phyloP scores from a whole-genome alignment of 2,888 invertebrate genomes.

The Himalopsyche tibetana region DNA sequence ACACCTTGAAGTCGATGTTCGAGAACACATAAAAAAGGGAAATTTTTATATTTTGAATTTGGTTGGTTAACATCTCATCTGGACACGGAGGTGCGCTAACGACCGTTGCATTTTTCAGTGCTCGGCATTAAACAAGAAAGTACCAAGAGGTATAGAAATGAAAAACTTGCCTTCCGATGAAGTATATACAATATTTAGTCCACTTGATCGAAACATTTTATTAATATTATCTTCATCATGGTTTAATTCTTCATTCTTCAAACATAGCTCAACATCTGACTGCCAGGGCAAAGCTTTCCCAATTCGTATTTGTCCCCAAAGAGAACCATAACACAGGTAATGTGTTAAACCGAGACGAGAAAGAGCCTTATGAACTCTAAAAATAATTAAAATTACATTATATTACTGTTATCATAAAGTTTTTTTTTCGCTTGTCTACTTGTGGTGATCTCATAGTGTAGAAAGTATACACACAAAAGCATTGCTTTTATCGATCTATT shows the following conservation, averaged over 20 bases:
- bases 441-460: too few relatives aligned
- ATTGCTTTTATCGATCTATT: too few relatives aligned
- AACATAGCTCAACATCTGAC: constrained; percentile 74
- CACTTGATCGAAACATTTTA: constrained; percentile 73
- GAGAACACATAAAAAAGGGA: too few relatives aligned
- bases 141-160: too few relatives aligned
- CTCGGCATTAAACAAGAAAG: too few relatives aligned
- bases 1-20: too few relatives aligned
- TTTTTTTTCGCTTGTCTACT: too few relatives aligned
- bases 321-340: constrained; percentile 77
- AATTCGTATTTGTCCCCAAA: constrained; percentile 77
- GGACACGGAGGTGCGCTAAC: too few relatives aligned
- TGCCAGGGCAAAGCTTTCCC: constrained; percentile 77
- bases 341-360: constrained; percentile 73
- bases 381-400: constrained; percentile 47
- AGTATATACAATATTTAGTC: constrained; percentile 73
- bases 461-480: too few relatives aligned
- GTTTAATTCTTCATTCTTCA: constrained; percentile 72
- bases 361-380: constrained; percentile 71
- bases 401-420: background rate
- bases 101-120: too few relatives aligned
- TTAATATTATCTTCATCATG: constrained; percentile 74
- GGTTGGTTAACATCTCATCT: too few relatives aligned
- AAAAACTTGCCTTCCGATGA: constrained; percentile 71
- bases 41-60: too few relatives aligned